Conservation (phyloP, 2,888 invertebrate species). For the Ennomos fuscantarius region DNA sequence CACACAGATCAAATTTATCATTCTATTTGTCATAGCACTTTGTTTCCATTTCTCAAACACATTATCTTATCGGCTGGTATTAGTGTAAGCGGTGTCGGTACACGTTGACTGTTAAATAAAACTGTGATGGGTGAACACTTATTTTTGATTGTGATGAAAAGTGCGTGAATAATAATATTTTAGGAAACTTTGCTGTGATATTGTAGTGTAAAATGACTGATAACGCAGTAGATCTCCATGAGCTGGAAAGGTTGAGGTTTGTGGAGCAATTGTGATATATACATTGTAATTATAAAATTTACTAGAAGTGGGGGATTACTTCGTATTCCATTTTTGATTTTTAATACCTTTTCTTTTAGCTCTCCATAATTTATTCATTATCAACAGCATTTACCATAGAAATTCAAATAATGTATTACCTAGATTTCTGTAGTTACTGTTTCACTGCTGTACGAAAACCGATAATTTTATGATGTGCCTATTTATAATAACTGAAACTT, state of each 20-base stretch:
- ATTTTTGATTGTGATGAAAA: slow-evolving; percentile 41
- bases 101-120: slow-evolving; percentile 45
- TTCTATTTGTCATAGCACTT: slow-evolving; percentile 57
- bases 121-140: slow-evolving; percentile 56
- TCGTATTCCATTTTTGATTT: no score
- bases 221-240: slow-evolving; percentile 65
- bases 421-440: no score
- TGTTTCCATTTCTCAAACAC: slow-evolving; percentile 69
- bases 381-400: no score
- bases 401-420: no score
- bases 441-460: no score
- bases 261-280: slow-evolving; percentile 27
- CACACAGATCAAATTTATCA: slow-evolving; percentile 55
- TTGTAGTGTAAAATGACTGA: slow-evolving; percentile 61
- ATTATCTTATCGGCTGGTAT: slow-evolving; percentile 74
- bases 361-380: no score
- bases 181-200: slow-evolving; percentile 27
- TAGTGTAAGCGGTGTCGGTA: slow-evolving; percentile 60
- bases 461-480: no score
- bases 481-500: no score
- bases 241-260: slow-evolving; percentile 74
- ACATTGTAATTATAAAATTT: no score
- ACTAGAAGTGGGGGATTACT: no score
- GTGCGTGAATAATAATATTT: slow-evolving; percentile 38
- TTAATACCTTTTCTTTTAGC: no score